Base-by-base conservation (phyloP, 2,797 vertebrate genomes). In the Pogonophryne albipinna region DNA sequence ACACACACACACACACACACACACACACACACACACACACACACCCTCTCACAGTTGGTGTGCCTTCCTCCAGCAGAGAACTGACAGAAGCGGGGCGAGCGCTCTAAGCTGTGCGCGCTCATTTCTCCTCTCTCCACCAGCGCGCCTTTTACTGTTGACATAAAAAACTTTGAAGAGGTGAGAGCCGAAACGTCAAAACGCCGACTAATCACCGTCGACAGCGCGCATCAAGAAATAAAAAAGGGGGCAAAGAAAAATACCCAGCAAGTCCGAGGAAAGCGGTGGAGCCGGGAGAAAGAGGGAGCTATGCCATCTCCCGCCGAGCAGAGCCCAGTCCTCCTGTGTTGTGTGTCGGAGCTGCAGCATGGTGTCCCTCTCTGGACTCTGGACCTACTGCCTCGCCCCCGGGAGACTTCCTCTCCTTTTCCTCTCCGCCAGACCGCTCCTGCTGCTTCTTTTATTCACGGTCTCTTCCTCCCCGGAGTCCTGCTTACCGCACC, bases 401-500 rank as follows among this genome's bases (percentile, higher is more conserved):
- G 78, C 89, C 86, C 90, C 89, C 69, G 87, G 91, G 87, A 89
- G 91, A 91, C 76, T 83, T 79, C 91, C 34, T 83, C 88, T 87
- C 90, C 85, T 85, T 71, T 52, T 82, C 84, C 75, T 81, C 57
- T 75, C 66, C 10, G 68, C 65, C 80, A 77, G 82, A 69, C 66
- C 62, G 56, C 82, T 91, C 27, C 87, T 91, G 81, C 89, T 92
- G 66, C 87, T 93, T 0, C 80, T 92, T 13, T 56, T 93, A 1
- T 62, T 88, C 8, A 83, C 89, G 70, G 84, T 74, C 50, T 76
- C 87, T 76, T 83, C 87, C 64, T 91, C 92, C 61, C 89, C 95
- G 20, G 92, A 93, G 73, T 85, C 94, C 58, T 94, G 94, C 64
- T 63, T 89, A 74, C 93, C 92, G 38, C 96, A 97, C 90, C 96